Percentiles rank a stretch among this genome's conserved stretches.
Conservation (phyloP, 2,888 invertebrate species). For the Margaritifera margaritifera region DNA sequence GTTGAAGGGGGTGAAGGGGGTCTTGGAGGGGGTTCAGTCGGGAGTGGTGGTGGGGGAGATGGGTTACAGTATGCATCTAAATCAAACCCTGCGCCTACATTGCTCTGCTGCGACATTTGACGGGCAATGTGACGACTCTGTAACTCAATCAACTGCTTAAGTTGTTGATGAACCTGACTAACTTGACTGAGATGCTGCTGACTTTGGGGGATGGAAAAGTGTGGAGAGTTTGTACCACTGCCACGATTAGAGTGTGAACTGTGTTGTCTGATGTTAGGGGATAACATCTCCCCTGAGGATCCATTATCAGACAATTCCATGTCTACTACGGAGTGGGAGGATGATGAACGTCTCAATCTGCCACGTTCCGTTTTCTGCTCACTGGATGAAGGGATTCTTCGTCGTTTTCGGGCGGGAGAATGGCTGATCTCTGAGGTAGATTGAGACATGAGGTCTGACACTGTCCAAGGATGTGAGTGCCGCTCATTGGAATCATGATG, state of each 20-base stretch:
- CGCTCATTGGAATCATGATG: too few species aligned
- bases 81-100: background rate
- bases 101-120: constrained; percentile 8
- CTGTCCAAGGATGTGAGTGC: constrained; percentile 35
- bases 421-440: constrained; percentile 12
- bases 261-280: too few species aligned
- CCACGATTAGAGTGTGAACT: constrained; percentile 1
- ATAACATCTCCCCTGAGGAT: too few species aligned
- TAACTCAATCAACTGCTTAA: constrained; percentile 16
- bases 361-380: constrained; percentile 15
- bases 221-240: constrained; percentile 5
- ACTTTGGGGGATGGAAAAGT: background rate
- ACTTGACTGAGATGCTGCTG: background rate
- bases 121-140: constrained; percentile 15
- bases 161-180: constrained; percentile 10
- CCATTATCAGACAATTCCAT: constrained; percentile 50
- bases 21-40: constrained; percentile 36
- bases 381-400: constrained; percentile 29
- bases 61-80: constrained; percentile 1
- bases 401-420: constrained; percentile 37
- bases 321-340: constrained; percentile 44
- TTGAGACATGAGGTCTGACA: constrained; percentile 32
- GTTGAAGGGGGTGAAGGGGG: constrained; percentile 41
- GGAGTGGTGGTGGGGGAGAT: constrained; percentile 31
- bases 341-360: constrained; percentile 34